These are phyloP conservation scores for Hippocampus guttulatus DNA, from an alignment of 2,113 vertebrate genomes.

Conservation along the genomic window DNA sequence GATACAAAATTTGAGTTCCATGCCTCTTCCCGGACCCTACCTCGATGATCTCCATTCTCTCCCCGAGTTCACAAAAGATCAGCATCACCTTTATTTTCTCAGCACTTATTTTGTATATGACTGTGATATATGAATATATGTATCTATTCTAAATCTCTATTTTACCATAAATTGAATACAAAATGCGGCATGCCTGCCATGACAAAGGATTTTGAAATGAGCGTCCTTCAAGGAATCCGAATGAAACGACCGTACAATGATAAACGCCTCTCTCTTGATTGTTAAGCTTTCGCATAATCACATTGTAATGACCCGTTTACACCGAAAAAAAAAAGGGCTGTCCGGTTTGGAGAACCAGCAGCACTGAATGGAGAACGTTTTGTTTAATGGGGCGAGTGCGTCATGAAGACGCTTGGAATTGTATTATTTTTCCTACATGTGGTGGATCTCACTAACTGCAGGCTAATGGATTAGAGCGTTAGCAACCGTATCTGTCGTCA, in stretches of 20 bases:
- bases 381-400: slow-evolving; percentile 43
- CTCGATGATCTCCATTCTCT: slow-evolving; percentile 46
- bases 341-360: slow-evolving; percentile 46
- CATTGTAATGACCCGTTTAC: slow-evolving; percentile 59
- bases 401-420: slow-evolving; percentile 53
- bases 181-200: slow-evolving; percentile 41
- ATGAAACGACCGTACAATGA: slow-evolving; percentile 43
- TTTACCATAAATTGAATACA: slow-evolving; percentile 68
- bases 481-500: slow-evolving; percentile 50
- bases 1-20: slow-evolving; percentile 62
- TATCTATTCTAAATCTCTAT: slow-evolving; percentile 76
- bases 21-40: slow-evolving; percentile 66
- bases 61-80: slow-evolving; percentile 45
- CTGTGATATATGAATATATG: slow-evolving; percentile 73
- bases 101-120: slow-evolving; percentile 77
- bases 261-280: slow-evolving; percentile 52
- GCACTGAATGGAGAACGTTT: slow-evolving; percentile 61
- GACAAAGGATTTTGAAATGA: slow-evolving; percentile 40
- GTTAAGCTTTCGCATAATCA: slow-evolving; percentile 55
- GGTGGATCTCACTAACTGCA: slow-evolving; percentile 62
- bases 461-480: slow-evolving; percentile 62
- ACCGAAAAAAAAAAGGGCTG: slow-evolving; percentile 30
- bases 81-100: slow-evolving; percentile 64
- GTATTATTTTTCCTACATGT: slow-evolving; percentile 28
- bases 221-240: slow-evolving; percentile 41